Base-by-base conservation (phyloP, 2,888 invertebrate species). In the Plebejus argus region DNA sequence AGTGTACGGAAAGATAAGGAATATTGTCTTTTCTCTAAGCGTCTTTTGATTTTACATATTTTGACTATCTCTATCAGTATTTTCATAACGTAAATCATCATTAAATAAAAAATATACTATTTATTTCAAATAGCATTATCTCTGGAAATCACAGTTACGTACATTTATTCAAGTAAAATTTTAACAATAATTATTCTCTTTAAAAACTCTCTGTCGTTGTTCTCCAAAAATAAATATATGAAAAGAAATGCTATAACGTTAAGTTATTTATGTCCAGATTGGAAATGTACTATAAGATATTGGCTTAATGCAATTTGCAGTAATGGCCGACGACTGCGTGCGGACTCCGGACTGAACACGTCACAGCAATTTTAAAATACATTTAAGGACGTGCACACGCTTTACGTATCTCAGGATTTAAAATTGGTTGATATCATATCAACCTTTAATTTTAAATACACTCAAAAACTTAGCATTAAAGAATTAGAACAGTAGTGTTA, bases 301-400 rank as follows among this genome's bases (percentile, higher is more conserved):
- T 88, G 86, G 86, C 86, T 85, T 92, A 90, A 92, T 91, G 90
- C 90, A 91, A 91, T 90, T 91, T 92, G 91, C 87, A 87, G 89
- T 91, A 91, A 92, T 92, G 87, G 87, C 86, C 85, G 86, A 85
- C 82, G 81, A 83, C 80, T 79, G 80, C 82, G 81, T 80, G 82
- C 81, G 79, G 53, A 53, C 53, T 53, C 18, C 18, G 18, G 81
- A 80, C 81, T 79, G 82, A 81, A 80, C 81, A 81, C 81, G 83
- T 83, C 83, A 83, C 80, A 80, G 80, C 81, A 82, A 83, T 83
- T 82, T 82, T 75, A 78, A 78, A 80, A 78, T 77, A 80, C 79
- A 81, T 78, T 78, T 78, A 80, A 81, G 53, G 53, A 74, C 53
- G 28, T 74, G 74, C 74, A 28, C 74, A 74, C 15, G 28, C 53